These are phyloP conservation scores for Pantherophis vulpinus DNA, from an alignment of 2,797 vertebrate genomes.

Conservation along the genomic window DNA sequence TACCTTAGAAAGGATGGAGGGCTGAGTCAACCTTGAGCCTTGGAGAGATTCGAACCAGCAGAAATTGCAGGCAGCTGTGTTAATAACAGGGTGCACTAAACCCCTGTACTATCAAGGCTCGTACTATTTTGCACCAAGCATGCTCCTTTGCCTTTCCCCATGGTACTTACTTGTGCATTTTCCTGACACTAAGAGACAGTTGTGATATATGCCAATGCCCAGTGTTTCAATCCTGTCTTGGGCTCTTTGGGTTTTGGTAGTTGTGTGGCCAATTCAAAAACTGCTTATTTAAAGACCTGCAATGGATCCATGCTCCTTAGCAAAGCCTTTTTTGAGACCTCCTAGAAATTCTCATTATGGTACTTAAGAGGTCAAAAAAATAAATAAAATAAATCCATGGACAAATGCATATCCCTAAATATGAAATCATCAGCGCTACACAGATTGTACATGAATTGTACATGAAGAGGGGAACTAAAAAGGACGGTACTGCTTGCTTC, in stretches of 20 bases:
- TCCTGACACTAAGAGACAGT: background rate
- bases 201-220: background rate
- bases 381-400: slow-evolving; percentile 21
- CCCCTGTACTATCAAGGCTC: too few relatives aligned
- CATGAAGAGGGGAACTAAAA: background rate
- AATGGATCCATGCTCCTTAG: background rate
- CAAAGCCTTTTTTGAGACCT: background rate
- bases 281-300: background rate
- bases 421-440: slow-evolving; percentile 53
- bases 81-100: too few relatives aligned
- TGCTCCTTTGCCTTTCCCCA: background rate
- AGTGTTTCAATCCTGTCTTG: background rate
- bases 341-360: slow-evolving; percentile 1
- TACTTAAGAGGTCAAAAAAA: background rate
- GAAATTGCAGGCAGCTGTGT: too few relatives aligned
- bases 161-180: background rate
- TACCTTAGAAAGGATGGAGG: too few relatives aligned
- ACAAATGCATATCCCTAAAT: slow-evolving; percentile 51
- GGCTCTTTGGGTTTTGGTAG: background rate
- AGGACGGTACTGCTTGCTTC: background rate
- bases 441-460: slow-evolving; percentile 53
- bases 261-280: background rate
- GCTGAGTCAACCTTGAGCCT: too few relatives aligned
- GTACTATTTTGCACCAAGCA: background rate
- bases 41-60: too few relatives aligned